phyloP scores from a whole-genome alignment of 2,797 vertebrate genomes.

The Apogon talboti region DNA sequence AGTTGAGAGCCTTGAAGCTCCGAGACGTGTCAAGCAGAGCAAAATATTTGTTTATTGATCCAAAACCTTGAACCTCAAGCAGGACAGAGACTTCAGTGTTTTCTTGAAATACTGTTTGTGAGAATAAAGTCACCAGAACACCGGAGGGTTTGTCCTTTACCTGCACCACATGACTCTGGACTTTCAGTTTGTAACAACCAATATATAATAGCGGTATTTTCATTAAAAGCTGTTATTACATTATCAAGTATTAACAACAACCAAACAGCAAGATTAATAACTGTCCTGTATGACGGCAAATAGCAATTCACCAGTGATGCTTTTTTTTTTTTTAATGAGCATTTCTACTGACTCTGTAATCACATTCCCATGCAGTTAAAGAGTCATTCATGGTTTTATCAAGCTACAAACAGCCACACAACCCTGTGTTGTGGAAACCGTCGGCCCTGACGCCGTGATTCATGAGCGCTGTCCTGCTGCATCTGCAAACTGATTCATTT shows the following conservation, averaged over 20 bases:
- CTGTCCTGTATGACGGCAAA: background rate
- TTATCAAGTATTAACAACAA: background rate
- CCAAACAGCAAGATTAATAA: background rate
- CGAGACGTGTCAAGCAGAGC: no score
- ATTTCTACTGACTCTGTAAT: slow-evolving; percentile 4
- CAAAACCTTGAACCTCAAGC: no score
- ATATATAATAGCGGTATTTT: no score
- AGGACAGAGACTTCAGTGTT: no score
- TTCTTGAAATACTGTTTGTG: no score
- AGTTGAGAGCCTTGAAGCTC: no score
- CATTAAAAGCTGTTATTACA: background rate
- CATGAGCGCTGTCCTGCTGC: background rate
- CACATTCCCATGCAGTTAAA: background rate
- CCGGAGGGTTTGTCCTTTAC: no score
- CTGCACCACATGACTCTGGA: no score
- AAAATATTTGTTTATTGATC: no score
- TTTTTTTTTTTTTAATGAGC: background rate
- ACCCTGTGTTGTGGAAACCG: background rate
- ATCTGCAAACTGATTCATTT: background rate
- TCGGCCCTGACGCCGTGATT: background rate
- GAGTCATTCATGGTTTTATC: background rate
- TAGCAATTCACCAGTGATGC: background rate
- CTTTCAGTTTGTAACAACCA: no score
- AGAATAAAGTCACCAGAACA: no score
- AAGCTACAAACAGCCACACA: background rate